phyloP scores from a whole-genome alignment of 2,113 vertebrate genomes.

The Grantiella picta region DNA sequence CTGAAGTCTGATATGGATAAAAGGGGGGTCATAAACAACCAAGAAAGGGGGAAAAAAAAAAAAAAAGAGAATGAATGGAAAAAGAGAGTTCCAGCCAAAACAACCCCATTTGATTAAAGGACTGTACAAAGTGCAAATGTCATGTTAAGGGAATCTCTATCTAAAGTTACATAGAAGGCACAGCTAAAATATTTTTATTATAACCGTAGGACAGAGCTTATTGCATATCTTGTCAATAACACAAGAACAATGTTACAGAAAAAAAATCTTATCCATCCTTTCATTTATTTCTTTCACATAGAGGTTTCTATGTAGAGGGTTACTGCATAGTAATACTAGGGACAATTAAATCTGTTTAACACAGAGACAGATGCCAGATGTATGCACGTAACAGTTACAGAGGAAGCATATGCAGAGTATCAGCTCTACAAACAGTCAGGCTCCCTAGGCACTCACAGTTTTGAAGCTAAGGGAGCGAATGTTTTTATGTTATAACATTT shows the following conservation, averaged over 20 bases:
- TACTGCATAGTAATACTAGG: neutral
- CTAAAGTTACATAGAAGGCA: constrained; percentile 35
- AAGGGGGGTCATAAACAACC: constrained; percentile 17
- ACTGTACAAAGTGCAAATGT: neutral
- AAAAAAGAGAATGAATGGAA: neutral
- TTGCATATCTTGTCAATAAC: neutral
- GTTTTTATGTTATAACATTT: constrained; percentile 71
- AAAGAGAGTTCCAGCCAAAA: constrained; percentile 25
- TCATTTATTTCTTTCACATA: neutral
- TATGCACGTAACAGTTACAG: constrained; percentile 44
- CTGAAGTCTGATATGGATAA: constrained; percentile 17
- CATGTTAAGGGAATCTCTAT: neutral
- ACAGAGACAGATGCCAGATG: constrained; percentile 51
- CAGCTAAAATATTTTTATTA: constrained; percentile 29
- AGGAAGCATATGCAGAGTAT: constrained; percentile 57
- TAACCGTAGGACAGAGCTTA: neutral
- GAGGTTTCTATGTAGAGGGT: too few relatives aligned
- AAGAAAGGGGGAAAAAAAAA: neutral
- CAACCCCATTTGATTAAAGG: constrained; percentile 12
- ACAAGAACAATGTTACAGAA: neutral
- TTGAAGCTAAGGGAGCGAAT: constrained; percentile 65
- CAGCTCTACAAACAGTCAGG: constrained; percentile 56
- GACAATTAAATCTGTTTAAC: constrained; percentile 60
- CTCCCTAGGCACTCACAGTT: constrained; percentile 50
- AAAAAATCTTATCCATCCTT: neutral